Evolutionary conservation across 2,113 vertebrate genomes (phyloP).

Genomic region (sheep (Ovis aries)): DNA sequence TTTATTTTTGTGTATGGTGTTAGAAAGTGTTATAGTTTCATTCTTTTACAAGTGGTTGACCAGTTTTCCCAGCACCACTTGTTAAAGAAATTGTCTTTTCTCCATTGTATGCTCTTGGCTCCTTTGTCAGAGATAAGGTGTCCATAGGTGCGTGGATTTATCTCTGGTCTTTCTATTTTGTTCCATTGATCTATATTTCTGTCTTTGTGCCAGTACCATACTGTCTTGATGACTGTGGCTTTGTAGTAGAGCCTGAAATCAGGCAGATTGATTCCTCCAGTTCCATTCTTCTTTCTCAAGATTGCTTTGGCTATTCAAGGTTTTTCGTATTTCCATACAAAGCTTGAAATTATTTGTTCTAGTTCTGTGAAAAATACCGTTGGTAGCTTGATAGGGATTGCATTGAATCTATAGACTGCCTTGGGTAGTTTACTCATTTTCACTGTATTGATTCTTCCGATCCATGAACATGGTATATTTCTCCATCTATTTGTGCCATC

Average conservation of each 20-base stretch:
- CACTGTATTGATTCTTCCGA: neutral
- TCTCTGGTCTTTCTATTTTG: neutral
- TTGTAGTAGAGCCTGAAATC: no score
- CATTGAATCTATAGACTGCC: neutral
- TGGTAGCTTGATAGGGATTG: neutral
- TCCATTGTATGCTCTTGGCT: neutral
- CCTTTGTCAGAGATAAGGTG: neutral
- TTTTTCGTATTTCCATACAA: neutral
- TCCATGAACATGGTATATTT: neutral
- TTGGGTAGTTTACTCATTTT: neutral
- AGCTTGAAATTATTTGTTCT: neutral
- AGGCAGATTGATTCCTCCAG: neutral
- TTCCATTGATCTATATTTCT: neutral
- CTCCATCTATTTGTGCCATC: neutral
- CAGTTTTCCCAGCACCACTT: neutral
- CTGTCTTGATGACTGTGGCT: neutral
- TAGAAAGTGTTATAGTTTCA: neutral
- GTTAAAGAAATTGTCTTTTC: neutral
- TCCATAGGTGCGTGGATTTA: neutral
- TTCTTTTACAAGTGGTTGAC: neutral
- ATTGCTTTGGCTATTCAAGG: no score
- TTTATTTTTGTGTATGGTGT: neutral
- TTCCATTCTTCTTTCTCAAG: neutral
- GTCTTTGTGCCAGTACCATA: neutral
- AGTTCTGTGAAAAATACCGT: rapidly evolving